Evolutionary conservation across 2,888 invertebrate species (phyloP), one percentile per base, ranked within the genome.

Genomic region (Catonia carolina): DNA sequence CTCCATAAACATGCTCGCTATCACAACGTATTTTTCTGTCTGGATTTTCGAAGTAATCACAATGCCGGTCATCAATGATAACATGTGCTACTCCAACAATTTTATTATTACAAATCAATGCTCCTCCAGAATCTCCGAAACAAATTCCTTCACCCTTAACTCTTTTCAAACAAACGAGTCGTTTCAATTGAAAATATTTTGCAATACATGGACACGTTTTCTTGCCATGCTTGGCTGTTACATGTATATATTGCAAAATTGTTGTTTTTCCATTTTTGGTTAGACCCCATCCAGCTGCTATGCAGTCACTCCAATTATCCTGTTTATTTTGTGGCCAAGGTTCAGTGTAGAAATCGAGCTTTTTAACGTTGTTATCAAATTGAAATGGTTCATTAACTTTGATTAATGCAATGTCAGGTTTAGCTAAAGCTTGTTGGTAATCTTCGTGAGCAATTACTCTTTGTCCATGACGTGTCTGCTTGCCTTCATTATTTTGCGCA

Each of bases 81-180:
- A 45, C 14, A 23, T 45, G 45, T 12, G 45, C 18, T 2, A 45
- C 5, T n/a, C 45, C 45, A 14, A 45, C 45, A 2, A 45, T 22
- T 18, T 45, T 45, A 7, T 27, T 27, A n/a, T 20, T 27, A 10
- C 45, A 45, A 20, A 45, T 20, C 2, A 45, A 14, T 23, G 23
- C 20, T 20, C 45, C 22, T 10, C 45, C 45, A 20, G 45, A 17
- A 45, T 45, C 45, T 23, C 45, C 45, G 22, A 23, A 45, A 27
- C 45, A 45, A 22, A 27, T 27, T 20, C 45, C 45, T 23, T 45
- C 18, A 2, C n/a, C n/a, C n/a, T 2, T 5, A 22, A 14, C 4
- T 20, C 14, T n/a, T 22, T 2, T 18, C 22, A 45, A 45, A 23
- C 45, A 45, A 45, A 45, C n/a, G 7, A 45, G 7, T 23, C 45